Evolutionary conservation across 2,888 invertebrate genomes (phyloP), one percentile per base, ranked within the genome.

Genomic region (Epistrophella euchroma): DNA sequence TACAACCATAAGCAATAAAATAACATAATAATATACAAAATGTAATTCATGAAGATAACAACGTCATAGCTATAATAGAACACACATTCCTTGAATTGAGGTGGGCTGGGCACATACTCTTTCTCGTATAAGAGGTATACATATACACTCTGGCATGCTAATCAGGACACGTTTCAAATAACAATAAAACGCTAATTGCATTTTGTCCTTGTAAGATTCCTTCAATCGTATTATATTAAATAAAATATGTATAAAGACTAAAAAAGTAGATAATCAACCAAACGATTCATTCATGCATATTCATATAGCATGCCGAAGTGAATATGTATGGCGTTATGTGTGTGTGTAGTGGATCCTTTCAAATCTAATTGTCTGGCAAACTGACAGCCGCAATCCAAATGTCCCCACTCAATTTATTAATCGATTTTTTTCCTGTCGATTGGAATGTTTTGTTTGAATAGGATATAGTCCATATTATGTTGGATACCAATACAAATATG

Each of bases 151-250:
- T 71, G 68, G 60, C 76, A 85, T 85, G 76, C 70, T 85, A 85
- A 85, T 85, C 76, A 77, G 68, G 76, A 45, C 85, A 85, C 85
- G 85, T 85, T 77, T 85, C 85, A 76, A 81, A 85, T 85, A 81
- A 85, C 81, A 85, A 85, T 85, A 77, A 85, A 85, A 85, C 73
- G 76, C 81, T 81, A 85, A 85, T 85, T 85, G 85, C 81, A 85
- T 77, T 81, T 73, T 43, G 76, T 81, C 85, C 85, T 85, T 85
- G 79, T 66, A 55, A 73, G 71, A 73, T 66, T 73, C 37, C 55
- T 43, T 56, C 37, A 52, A 37, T 68, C 37, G 52, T 68, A 13
- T 19, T 32, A 68, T 35, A 52, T 52, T 15, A 52, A 25, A 52
- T 32, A 22, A 17, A n/a, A 64, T 45, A 9, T 52, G 25, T n/a